phyloP scores from a whole-genome alignment of 2,113 vertebrate genomes.

The Epinephelus cyanopodus region DNA sequence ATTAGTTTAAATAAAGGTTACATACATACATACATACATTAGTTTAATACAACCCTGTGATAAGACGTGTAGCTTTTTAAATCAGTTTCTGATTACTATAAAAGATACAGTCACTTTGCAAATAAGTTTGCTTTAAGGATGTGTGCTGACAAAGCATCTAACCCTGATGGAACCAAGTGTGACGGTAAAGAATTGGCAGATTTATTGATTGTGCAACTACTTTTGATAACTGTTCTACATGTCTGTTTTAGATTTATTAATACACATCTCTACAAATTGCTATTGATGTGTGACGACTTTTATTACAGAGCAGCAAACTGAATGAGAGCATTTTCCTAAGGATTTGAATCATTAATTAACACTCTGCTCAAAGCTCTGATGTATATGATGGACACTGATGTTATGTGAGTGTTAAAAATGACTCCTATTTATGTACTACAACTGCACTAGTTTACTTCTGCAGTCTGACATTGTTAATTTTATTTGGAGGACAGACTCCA shows the following conservation, averaged over 20 bases:
- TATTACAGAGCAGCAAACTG: too few species aligned
- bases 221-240: background rate
- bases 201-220: background rate
- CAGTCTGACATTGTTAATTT: background rate
- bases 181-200: background rate
- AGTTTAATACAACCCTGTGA: too few species aligned
- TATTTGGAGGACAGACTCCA: background rate
- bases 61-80: too few species aligned
- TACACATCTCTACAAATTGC: background rate
- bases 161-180: background rate
- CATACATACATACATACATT: too few species aligned
- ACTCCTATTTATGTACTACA: background rate
- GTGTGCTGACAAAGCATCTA: background rate
- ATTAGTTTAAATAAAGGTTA: too few species aligned
- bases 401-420: background rate
- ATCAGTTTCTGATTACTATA: too few species aligned
- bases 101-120: too few species aligned
- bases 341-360: background rate
- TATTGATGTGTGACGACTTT: background rate
- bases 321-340: too few species aligned
- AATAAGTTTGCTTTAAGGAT: too few species aligned
- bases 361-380: background rate
- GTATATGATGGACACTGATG: background rate
- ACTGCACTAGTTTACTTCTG: background rate
- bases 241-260: background rate